Percentiles rank a stretch among this genome's conserved stretches.
Conservation (phyloP, 2,888 invertebrate species). For the Altica lythri region DNA sequence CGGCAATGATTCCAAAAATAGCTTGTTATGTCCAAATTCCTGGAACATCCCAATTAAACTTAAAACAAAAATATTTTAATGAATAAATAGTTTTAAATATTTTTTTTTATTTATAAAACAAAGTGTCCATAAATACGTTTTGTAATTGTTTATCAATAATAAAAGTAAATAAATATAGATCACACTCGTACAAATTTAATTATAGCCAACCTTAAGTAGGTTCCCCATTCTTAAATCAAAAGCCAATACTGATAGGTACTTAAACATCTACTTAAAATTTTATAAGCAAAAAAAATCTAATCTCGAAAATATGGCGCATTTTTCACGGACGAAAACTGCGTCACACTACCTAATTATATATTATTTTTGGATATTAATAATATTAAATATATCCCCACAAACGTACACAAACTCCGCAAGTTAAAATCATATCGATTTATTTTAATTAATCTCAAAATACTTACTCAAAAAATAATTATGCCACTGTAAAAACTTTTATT, state of each 20-base stretch:
- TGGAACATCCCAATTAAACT: no score
- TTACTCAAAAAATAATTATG: conserved; percentile 48
- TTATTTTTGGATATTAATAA: conserved; percentile 4
- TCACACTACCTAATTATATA: conserved; percentile 16
- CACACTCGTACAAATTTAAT: no score
- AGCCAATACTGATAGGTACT: background rate
- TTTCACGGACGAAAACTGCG: conserved; percentile 17
- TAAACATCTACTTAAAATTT: background rate
- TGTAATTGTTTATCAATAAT: no score
- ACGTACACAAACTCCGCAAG: conserved; percentile 4
- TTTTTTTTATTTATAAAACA: no score
- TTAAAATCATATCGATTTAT: conserved; percentile 13
- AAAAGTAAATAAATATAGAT: no score
- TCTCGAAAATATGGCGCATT: conserved; percentile 19
- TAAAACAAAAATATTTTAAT: no score
- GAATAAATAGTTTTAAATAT: no score
- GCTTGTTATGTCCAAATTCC: no score
- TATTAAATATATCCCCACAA: conserved; percentile 6
- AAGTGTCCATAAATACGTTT: no score
- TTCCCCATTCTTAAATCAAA: no score
- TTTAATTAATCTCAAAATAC: conserved; percentile 35
- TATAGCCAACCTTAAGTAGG: no score
- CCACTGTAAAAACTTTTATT: conserved; percentile 48
- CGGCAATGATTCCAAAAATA: no score
- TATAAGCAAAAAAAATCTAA: background rate